Evolutionary conservation across 2,113 vertebrate genomes (phyloP), one percentile per base, ranked within the genome.

Genomic region (Brachyistius frenatus): DNA sequence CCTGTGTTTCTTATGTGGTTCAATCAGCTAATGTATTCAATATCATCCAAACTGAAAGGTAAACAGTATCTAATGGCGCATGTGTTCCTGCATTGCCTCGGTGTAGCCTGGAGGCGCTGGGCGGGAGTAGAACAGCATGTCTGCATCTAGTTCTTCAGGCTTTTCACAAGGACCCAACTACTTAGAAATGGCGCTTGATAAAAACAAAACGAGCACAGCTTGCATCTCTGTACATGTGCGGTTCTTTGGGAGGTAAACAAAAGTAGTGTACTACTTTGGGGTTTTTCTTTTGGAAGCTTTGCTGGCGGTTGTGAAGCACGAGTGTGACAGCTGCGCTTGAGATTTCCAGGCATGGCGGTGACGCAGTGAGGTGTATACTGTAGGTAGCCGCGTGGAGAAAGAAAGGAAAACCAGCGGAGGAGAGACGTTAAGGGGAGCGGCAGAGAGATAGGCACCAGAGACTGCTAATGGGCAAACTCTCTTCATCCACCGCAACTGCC

Each of bases 401-500:
- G 80, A 81, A 77, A 76, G 80, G 23, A 69, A 60, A 85, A 86
- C 80, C 91, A 86, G 89, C 91, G 86, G 91, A 88, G 91, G 92
- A 80, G 78, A 86, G 72, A 77, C 66, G 50, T 79, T 80, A 39
- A 74, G 78, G 66, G 66, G 73, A 84, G 73, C 54, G 36, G 73
- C 83, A 85, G 74, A 84, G 76, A 82, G 90, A 85, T 76, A 84
- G 85, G 79, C 80, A 81, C 86, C 76, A 88, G 93, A 93, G 92
- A 88, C 93, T 84, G 84, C 95, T 97, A 96, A 97, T 97, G 96
- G 96, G 96, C 95, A 94, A 80, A 75, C 94, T 95, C 94, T 95
- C 94, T 93, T 94, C 94, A 95, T 94, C 93, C 94, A 93, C 90
- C 86, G 88, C 85, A 88, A 94, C 94, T 94, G 94, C 92, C 89